Evolutionary conservation across 1,140 invertebrate species (phyloP).

Genomic region (Drosophila arawakana): DNA sequence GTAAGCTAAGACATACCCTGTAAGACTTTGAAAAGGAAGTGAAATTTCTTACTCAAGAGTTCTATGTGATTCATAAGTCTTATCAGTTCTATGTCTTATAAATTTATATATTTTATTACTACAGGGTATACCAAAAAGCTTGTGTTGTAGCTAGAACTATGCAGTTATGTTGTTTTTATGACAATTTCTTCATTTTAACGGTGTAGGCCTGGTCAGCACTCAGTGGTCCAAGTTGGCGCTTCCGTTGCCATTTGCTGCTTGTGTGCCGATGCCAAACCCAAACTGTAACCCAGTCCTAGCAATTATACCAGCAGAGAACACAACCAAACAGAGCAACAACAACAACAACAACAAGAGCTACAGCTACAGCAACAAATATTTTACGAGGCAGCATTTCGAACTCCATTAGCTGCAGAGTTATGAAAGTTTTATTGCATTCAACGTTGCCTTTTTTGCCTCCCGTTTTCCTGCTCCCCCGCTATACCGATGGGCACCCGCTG

Average conservation of each 20-base stretch:
- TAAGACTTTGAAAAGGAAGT: neutral
- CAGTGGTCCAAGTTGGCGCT: constrained; percentile 66
- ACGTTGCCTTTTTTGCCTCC: constrained; percentile 47
- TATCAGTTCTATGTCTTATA: no score
- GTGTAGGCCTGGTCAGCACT: constrained; percentile 23
- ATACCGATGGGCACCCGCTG: neutral
- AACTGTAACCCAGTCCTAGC: constrained; percentile 58
- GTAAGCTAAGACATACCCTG: constrained; percentile 3
- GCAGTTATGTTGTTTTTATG: constrained; percentile 64
- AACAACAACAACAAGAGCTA: no score
- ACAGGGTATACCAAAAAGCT: constrained; percentile 17
- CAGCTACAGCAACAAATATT: constrained; percentile 64
- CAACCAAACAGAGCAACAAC: no score
- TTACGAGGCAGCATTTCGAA: constrained; percentile 80
- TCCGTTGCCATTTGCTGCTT: constrained; percentile 60
- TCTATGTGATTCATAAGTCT: neutral
- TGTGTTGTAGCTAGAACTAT: constrained; percentile 25
- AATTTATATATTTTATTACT: neutral
- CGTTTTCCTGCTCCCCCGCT: constrained; percentile 14
- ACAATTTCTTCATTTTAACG: constrained; percentile 72
- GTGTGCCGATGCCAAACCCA: constrained; percentile 6
- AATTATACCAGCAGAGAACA: constrained; percentile 58
- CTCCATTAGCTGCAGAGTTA: constrained; percentile 81
- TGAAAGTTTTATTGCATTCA: constrained; percentile 82
- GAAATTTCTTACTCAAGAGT: neutral